Percentiles rank a stretch among this genome's conserved stretches.
Evolutionary conservation across 2,888 invertebrate genomes (phyloP).

Genomic region (Uropetala carovei): DNA sequence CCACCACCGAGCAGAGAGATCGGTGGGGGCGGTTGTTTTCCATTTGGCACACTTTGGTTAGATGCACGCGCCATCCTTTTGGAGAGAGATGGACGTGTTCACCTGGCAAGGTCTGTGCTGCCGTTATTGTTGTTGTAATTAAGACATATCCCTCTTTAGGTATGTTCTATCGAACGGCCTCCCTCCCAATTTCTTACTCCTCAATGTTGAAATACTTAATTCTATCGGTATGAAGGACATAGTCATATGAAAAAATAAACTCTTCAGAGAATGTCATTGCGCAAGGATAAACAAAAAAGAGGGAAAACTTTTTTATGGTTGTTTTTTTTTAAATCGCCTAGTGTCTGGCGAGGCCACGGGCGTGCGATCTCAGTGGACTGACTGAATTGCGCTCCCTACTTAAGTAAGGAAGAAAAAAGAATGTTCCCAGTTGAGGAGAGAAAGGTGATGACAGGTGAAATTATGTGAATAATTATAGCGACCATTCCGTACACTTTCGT

Average conservation of each 20-base stretch:
- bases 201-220: conserved; percentile 63
- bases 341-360: conserved; percentile 60
- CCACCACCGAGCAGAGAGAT: conserved; percentile 42
- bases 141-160: conserved; percentile 62
- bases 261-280: conserved; percentile 53
- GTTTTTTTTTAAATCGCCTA: conserved; percentile 58
- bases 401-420: conserved; percentile 22
- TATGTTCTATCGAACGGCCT: conserved; percentile 58
- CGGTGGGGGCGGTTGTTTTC: conserved; percentile 57
- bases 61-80: conserved; percentile 20
- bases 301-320: conserved; percentile 61
- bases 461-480: conserved; percentile 64
- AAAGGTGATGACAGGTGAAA: conserved; percentile 38
- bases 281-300: conserved; percentile 53
- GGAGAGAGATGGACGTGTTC: conserved; percentile 12
- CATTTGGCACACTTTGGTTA: conserved; percentile 52
- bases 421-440: conserved; percentile 31
- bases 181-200: conserved; percentile 57
- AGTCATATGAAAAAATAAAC: conserved; percentile 3
- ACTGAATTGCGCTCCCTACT: conserved; percentile 56
- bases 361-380: conserved; percentile 58
- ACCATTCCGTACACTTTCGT: conserved; percentile 69
- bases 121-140: conserved; percentile 64
- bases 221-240: conserved; percentile 50
- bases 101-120: conserved; percentile 7